These are phyloP conservation scores for Otolemur crassicaudatus DNA, from an alignment of 2,797 vertebrate species.

Conservation along the genomic window DNA sequence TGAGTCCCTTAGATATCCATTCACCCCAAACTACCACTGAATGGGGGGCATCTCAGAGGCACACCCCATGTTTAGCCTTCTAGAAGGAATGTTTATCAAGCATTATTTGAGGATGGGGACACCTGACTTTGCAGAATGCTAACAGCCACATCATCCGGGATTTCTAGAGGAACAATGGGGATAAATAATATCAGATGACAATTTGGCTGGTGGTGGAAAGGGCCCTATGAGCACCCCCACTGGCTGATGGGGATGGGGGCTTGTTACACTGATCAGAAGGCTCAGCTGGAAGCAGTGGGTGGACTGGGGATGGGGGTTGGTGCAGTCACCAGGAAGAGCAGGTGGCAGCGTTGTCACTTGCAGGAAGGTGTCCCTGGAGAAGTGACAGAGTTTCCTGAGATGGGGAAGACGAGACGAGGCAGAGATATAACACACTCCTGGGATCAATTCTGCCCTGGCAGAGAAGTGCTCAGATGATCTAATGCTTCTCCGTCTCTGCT, in stretches of 20 bases:
- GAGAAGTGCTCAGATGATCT: not conserved
- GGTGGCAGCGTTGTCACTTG: not conserved
- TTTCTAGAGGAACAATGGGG: not conserved
- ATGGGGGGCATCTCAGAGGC: no score
- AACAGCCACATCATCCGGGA: not conserved
- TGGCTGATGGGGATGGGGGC: not conserved
- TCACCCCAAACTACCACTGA: not conserved
- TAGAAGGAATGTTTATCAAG: not conserved
- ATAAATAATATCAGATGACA: not conserved
- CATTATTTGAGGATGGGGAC: not conserved
- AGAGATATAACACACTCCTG: not conserved
- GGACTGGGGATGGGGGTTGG: not conserved
- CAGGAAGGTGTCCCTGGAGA: slow-evolving; percentile 29
- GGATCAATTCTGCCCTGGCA: not conserved
- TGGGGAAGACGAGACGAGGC: not conserved
- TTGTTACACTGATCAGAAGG: not conserved
- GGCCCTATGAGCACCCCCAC: not conserved
- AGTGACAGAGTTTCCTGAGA: not conserved
- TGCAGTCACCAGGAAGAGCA: not conserved
- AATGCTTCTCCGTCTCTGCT: slow-evolving; percentile 10
- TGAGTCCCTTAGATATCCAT: not conserved
- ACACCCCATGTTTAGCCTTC: not conserved
- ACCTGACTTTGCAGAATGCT: not conserved
- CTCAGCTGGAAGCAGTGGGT: not conserved
- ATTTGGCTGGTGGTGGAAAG: not conserved